Evolutionary conservation across 2,113 vertebrate genomes (phyloP).

Genomic region (Ammospiza caudacuta): DNA sequence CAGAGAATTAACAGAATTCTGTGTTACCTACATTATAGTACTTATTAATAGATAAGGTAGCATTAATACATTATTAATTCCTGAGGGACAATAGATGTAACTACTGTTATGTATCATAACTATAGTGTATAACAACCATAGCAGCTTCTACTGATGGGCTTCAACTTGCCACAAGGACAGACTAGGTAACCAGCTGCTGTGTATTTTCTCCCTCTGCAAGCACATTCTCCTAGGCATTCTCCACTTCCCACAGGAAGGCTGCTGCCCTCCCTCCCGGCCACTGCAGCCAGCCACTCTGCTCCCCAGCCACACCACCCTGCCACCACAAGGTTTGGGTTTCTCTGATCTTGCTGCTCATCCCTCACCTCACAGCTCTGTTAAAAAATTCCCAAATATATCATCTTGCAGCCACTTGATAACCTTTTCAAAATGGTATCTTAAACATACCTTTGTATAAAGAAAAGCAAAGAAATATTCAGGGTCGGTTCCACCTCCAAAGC

Average conservation of each 20-base stretch:
- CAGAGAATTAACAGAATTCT: neutral
- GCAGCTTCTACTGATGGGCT: neutral
- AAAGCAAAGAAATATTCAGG: neutral
- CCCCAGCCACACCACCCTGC: accelerated
- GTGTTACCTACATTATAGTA: neutral
- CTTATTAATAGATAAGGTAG: neutral
- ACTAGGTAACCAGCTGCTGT: neutral
- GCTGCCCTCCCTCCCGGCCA: neutral
- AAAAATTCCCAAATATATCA: neutral
- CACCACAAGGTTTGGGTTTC: accelerated
- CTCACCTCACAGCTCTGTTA: neutral
- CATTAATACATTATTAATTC: neutral
- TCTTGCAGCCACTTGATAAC: neutral
- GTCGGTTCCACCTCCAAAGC: neutral
- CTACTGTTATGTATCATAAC: neutral
- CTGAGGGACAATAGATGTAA: neutral
- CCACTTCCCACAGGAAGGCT: neutral
- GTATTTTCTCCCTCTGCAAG: neutral
- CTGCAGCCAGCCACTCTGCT: neutral
- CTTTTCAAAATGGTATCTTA: neutral
- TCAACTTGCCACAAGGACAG: neutral
- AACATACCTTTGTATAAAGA: neutral
- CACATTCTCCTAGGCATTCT: neutral
- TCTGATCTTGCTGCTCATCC: neutral
- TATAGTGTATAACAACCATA: neutral